Evolutionary conservation across 2,113 vertebrate genomes (phyloP), one percentile per base, ranked within the genome.

Genomic region (Accipiter virgatus): DNA sequence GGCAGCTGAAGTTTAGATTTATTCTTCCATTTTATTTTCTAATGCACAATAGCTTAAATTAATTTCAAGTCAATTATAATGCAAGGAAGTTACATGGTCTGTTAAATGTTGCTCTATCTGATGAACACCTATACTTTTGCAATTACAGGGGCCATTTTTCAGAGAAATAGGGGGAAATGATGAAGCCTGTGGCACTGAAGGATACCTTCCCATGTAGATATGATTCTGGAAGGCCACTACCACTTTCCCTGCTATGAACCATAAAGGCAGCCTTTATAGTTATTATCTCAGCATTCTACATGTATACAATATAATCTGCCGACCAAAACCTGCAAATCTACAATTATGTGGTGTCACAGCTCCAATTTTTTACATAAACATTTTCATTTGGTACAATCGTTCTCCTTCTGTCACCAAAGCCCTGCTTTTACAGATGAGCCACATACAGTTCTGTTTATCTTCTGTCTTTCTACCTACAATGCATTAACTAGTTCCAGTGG

Each of bases 401-500:
- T 96, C 93, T 62, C 62, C 26, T 61, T 58, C 48, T 74, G 74
- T 83, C 84, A 56, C 31, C 50, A 63, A 14, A 29, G 34, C 34
- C 29, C 52, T 47, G 52, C 9, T 93, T 91, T 84, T 85, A 93
- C 32, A 86, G 92, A 87, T 92, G 82, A 80, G 71, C 42, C 83
- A 79, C 72, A 91, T 32, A 58, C 29, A 83, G 50, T 77, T 96
- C 88, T 96, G 82, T 88, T 97, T 96, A 90, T 88, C 92, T 95
- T 90, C 80, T 92, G 94, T 86, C 92, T 96, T 93, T 90, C 93
- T 74, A 90, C 97, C 96, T 97, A 96, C 83, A 95, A 89, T 55
- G 86, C 95, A 97, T 97, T 98, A 97, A 97, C 98, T 90, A 97
- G 93, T 98, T 97, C 96, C 86, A 96, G 95, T 86, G 95, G 97